A percentile compares a stretch with the other conserved stretches of the same genome.
Evolutionary conservation across 1,140 invertebrate species (phyloP).

Genomic region (Ceratosolen fusciceps): DNA sequence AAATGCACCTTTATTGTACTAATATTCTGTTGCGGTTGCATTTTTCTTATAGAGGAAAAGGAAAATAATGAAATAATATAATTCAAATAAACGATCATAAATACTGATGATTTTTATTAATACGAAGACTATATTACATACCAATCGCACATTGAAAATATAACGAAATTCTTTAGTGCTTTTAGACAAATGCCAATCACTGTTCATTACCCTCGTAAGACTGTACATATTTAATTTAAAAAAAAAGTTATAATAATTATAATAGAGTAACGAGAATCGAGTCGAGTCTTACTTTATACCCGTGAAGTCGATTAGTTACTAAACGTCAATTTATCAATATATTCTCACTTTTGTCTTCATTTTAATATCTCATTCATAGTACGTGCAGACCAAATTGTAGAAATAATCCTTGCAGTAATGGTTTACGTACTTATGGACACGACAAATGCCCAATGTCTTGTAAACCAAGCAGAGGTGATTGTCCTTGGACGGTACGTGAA

Average conservation of each 20-base stretch:
- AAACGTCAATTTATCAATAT: conserved; percentile 38
- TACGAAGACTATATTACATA: conserved; percentile 60
- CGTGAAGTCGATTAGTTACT: conserved; percentile 23
- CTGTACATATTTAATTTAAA: conserved; percentile 45
- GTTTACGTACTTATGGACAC: conserved; percentile 78
- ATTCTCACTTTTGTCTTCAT: conserved; percentile 41
- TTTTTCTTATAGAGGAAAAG: neutral
- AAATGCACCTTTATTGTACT: too few relatives aligned
- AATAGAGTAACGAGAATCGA: conserved; percentile 32
- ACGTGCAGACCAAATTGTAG: conserved; percentile 73
- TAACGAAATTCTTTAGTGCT: conserved; percentile 46
- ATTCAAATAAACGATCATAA: conserved; percentile 53
- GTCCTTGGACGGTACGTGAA: conserved; percentile 68
- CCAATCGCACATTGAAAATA: conserved; percentile 46
- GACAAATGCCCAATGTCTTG: conserved; percentile 74
- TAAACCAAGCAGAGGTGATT: conserved; percentile 81
- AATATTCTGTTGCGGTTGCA: too few relatives aligned
- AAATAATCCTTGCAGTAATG: conserved; percentile 69
- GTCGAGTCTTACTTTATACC: conserved; percentile 25
- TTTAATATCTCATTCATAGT: conserved; percentile 67
- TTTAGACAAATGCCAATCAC: conserved; percentile 47
- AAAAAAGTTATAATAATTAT: conserved; percentile 35
- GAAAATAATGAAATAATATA: neutral
- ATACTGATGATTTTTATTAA: conserved; percentile 62
- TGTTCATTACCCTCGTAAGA: conserved; percentile 34